A percentile compares a stretch with the other conserved stretches of the same genome.
Evolutionary conservation across 2,888 invertebrate genomes (phyloP).

Genomic region (Plagiodera versicolora): DNA sequence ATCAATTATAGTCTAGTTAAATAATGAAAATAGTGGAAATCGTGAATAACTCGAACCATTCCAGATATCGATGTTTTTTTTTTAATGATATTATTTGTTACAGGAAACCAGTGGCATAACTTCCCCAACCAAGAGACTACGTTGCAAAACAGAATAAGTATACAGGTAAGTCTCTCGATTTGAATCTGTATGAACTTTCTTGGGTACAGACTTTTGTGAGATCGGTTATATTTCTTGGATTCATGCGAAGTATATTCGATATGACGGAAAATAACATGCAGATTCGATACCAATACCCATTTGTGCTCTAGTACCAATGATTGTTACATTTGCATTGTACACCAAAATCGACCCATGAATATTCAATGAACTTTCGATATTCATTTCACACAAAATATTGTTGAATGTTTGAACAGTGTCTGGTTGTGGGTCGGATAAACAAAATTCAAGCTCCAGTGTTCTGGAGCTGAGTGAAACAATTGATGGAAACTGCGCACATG

Average conservation of each 20-base stretch:
- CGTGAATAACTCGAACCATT: too few relatives aligned
- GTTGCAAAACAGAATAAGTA: not conserved
- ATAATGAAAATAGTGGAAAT: too few relatives aligned
- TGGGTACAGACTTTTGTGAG: not conserved
- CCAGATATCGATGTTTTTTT: too few relatives aligned
- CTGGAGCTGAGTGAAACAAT: too few relatives aligned
- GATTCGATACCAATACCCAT: not conserved
- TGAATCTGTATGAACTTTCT: not conserved
- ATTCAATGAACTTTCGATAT: not conserved
- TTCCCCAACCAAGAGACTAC: not conserved
- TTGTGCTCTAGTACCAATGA: not conserved
- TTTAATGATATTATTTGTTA: too few relatives aligned
- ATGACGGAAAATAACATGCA: not conserved
- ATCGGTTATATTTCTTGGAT: not conserved
- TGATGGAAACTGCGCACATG: too few relatives aligned
- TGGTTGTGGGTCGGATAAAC: not conserved
- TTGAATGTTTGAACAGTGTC: not conserved
- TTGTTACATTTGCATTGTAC: not conserved
- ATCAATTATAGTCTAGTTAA: too few relatives aligned
- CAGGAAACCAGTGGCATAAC: not conserved
- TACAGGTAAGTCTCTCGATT: not conserved
- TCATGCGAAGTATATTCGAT: not conserved
- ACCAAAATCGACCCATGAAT: not conserved
- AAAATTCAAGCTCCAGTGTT: not conserved
- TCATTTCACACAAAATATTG: not conserved